Percentiles rank a stretch among this genome's conserved stretches.
Evolutionary conservation across 1,140 invertebrate genomes (phyloP).

Genomic region (Megalopta genalis): DNA sequence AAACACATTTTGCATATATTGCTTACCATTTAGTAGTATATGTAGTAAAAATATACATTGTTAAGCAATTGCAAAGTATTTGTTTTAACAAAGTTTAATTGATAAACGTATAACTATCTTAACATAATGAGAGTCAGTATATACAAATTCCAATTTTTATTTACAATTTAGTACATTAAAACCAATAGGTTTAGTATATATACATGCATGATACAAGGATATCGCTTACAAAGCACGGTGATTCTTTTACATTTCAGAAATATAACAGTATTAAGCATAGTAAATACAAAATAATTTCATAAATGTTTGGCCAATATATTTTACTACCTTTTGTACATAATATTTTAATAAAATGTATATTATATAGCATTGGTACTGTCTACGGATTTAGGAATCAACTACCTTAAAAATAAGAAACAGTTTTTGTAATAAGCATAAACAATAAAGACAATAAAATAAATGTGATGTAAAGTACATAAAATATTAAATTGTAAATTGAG

Average conservation of each 20-base stretch:
- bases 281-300: slow-evolving; percentile 43
- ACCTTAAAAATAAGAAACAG: slow-evolving; percentile 9
- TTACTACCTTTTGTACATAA: slow-evolving; percentile 73
- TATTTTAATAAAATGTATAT: slow-evolving; percentile 67
- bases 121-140: neutral
- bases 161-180: slow-evolving; percentile 14
- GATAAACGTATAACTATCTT: neutral
- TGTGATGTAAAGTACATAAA: neutral
- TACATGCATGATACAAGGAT: neutral
- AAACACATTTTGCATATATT: slow-evolving; percentile 5
- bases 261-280: slow-evolving; percentile 63
- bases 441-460: neutral
- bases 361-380: slow-evolving; percentile 25
- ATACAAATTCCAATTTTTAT: slow-evolving; percentile 27
- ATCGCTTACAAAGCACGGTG: neutral
- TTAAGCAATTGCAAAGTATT: neutral
- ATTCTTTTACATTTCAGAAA: slow-evolving; percentile 48
- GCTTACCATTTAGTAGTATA: neutral
- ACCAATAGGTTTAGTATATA: slow-evolving; percentile 14
- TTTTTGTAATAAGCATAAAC: slow-evolving; percentile 4
- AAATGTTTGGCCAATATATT: slow-evolving; percentile 61
- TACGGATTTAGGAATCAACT: slow-evolving; percentile 9
- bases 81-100: neutral
- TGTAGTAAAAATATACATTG: neutral
- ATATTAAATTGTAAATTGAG: neutral